A percentile compares a stretch with the other conserved stretches of the same genome.
These are phyloP conservation scores for Gallinago stenura DNA, from an alignment of 2,797 vertebrate species.

Conservation along the genomic window DNA sequence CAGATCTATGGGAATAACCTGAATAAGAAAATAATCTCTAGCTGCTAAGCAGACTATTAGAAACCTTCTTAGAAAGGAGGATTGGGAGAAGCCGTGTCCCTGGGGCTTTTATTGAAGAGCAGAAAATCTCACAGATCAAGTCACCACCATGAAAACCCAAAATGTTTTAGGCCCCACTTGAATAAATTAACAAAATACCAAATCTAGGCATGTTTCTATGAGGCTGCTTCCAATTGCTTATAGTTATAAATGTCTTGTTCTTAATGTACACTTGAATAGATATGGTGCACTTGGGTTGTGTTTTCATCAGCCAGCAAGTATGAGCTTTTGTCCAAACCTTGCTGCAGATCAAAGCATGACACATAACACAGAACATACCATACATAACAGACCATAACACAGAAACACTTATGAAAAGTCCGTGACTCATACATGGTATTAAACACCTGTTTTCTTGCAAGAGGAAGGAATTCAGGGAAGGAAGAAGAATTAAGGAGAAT, in stretches of 20 bases:
- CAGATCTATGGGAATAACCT: not conserved
- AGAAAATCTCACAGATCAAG: not conserved
- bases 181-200: not conserved
- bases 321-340: not conserved
- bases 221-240: not conserved
- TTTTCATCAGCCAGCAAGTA: not conserved
- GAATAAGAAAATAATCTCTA: not conserved
- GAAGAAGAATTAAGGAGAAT: not conserved
- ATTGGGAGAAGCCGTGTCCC: not conserved
- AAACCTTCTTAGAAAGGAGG: not conserved
- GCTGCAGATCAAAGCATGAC: not conserved
- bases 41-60: not conserved
- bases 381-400: not conserved
- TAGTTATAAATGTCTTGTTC: not conserved
- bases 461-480: not conserved
- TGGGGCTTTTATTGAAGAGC: not conserved
- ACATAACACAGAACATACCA: not conserved
- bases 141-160: not conserved
- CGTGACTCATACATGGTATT: accelerated
- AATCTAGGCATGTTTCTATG: not conserved
- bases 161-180: not conserved
- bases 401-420: not conserved
- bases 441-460: not conserved
- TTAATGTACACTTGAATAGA: not conserved
- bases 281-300: not conserved